Percentiles rank a stretch among this genome's conserved stretches.
Conservation (phyloP, 2,113 vertebrate species). For the Peromyscus polionotus region DNA sequence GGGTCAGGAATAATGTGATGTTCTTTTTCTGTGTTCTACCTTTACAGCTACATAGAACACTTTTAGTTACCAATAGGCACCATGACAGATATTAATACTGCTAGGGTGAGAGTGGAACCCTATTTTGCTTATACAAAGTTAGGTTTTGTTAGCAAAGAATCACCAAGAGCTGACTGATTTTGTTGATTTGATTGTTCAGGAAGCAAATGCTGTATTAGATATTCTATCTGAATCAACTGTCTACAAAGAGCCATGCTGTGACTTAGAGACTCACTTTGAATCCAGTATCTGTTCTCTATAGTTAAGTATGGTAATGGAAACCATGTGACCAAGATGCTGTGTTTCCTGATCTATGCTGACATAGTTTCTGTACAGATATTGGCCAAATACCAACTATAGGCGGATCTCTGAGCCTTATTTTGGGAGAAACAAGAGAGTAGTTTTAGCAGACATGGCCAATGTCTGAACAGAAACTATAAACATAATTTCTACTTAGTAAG, state of each 20-base stretch:
- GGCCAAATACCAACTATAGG: not conserved
- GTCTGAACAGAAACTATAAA: not conserved
- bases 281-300: not conserved
- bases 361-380: conserved; percentile 9
- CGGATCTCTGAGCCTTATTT: not conserved
- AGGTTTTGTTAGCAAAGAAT: not conserved
- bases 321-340: not conserved
- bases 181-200: not conserved
- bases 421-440: not conserved
- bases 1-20: not conserved
- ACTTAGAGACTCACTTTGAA: not conserved
- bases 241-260: not conserved
- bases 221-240: not conserved
- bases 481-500: conserved; percentile 1
- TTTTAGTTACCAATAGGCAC: not conserved
- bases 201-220: not conserved
- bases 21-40: not conserved
- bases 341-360: not conserved
- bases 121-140: not conserved
- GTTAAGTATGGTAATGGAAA: not conserved
- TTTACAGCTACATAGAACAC: not conserved
- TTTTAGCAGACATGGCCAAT: not conserved
- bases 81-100: not conserved
- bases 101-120: accelerated
- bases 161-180: not conserved